These are phyloP conservation scores for Melipona quadrifasciata DNA, from an alignment of 1,140 invertebrate genomes.

Conservation along the genomic window DNA sequence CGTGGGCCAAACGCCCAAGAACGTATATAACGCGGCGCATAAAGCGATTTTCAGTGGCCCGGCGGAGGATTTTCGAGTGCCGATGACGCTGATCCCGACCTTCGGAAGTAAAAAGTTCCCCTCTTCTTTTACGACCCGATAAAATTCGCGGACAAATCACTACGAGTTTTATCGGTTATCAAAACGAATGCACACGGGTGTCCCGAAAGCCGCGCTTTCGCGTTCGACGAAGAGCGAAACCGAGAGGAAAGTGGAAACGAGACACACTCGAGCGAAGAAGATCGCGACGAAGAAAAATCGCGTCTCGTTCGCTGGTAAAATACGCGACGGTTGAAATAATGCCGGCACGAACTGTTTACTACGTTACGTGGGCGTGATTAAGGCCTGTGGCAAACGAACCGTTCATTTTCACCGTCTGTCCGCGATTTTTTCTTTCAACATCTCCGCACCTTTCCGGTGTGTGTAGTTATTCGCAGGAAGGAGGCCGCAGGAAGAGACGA, in stretches of 20 bases:
- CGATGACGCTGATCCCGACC: conserved; percentile 7
- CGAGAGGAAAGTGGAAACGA: neutral
- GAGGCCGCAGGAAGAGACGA: conserved; percentile 62
- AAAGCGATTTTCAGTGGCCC: conserved; percentile 42
- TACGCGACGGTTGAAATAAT: conserved; percentile 35
- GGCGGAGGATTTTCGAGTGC: conserved; percentile 1
- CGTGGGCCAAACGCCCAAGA: conserved; percentile 33
- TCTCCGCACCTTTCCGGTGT: conserved; percentile 68
- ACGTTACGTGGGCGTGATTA: conserved; percentile 51
- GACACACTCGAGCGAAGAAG: no score
- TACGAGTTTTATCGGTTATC: conserved; percentile 41
- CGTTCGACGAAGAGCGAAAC: neutral
- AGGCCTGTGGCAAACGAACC: conserved; percentile 53
- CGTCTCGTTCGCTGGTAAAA: neutral
- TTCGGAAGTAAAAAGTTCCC: neutral
- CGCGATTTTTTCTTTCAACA: conserved; percentile 43
- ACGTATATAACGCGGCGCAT: conserved; percentile 7
- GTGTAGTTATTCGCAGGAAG: conserved; percentile 56
- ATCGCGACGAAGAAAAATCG: neutral
- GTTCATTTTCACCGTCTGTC: conserved; percentile 57
- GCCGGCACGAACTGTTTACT: conserved; percentile 28
- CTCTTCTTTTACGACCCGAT: conserved; percentile 25
- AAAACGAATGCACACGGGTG: no score
- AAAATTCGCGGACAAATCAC: conserved; percentile 47
- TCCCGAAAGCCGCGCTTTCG: neutral